A percentile compares a stretch with the other conserved stretches of the same genome.
Conservation (phyloP, 2,113 vertebrate genomes). For the Dasyornis broadbenti region DNA sequence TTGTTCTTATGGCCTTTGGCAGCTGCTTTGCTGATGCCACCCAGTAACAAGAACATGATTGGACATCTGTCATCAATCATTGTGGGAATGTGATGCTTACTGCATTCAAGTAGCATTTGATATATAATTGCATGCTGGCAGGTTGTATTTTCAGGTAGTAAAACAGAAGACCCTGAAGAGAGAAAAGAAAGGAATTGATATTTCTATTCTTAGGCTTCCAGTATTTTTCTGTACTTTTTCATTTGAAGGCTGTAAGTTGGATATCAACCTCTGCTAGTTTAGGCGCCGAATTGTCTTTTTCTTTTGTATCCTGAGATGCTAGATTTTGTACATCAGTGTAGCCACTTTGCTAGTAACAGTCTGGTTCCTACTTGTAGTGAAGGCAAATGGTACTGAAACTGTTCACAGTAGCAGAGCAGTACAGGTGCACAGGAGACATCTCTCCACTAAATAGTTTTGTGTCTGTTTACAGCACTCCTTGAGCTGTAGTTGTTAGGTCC, state of each 20-base stretch:
- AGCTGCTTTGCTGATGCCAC: slow-evolving; percentile 38
- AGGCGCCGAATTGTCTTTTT: neutral
- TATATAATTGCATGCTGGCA: slow-evolving; percentile 33
- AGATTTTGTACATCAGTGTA: neutral
- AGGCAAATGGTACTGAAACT: neutral
- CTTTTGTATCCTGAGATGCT: neutral
- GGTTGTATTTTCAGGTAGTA: slow-evolving; percentile 34
- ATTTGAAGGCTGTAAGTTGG: neutral
- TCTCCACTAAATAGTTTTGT: neutral
- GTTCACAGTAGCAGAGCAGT: neutral
- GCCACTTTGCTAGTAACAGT: neutral
- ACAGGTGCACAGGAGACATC: neutral
- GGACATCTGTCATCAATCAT: slow-evolving; percentile 65
- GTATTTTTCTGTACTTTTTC: neutral
- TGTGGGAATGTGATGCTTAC: slow-evolving; percentile 17
- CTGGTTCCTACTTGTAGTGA: neutral
- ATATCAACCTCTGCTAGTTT: neutral
- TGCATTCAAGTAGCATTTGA: slow-evolving; percentile 38
- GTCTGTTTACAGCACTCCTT: neutral
- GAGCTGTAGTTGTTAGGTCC: neutral
- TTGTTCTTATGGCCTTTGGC: slow-evolving; percentile 51
- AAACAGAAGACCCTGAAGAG: neutral
- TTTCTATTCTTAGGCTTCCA: neutral
- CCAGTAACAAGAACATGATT: slow-evolving; percentile 55
- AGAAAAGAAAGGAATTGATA: neutral